Base-by-base conservation (phyloP, 2,113 vertebrate genomes). In the Elephas maximus region DNA sequence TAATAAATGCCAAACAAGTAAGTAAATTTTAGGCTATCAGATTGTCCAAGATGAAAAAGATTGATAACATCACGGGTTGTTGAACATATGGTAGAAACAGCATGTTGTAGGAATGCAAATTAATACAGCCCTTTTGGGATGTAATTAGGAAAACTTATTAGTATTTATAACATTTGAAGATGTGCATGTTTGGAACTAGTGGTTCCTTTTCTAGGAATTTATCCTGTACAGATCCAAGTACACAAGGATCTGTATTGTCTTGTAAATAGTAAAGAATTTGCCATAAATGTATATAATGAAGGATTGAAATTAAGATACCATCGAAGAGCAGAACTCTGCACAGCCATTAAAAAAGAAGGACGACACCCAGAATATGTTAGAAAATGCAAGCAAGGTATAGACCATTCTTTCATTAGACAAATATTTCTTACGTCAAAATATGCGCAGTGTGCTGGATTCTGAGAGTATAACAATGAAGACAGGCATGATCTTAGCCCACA, bases 351-450 rank as follows among this genome's bases (percentile, higher is more conserved):
- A 62, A 91, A 91, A 51, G 48, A 94, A 62, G 71, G 41, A 88
- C 24, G 20, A 26, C 74, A 57, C 53, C 28, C 85, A 60, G 23
- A 37, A 71, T 81, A 30, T 67, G 12, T 44, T 69, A 65, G 87
- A 26, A 93, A 86, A 77, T 45, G 82, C 91, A 91, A 82, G 24
- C 88, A 87, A 77, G 17, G 57, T 45, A 41, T 45, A 74, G 57
- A 26, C 30, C 57, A 69, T 67, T 76, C 37, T 85, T 78, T 53
- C 73, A 51, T 76, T 57, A 37, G 33, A 9, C 74, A 74, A 33
- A 26, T 44, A 85, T 63, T 93, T 85, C 74, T 57, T 45, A 65
- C 51, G n/a, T 44, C 15, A 51, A 21, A 57, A 57, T 57, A 57
- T 23, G 18, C 60, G 73, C 21, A 14, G 44, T 51, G 60, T 88